phyloP scores from a whole-genome alignment of 2,797 vertebrate species.

The Ceyx erithaca region DNA sequence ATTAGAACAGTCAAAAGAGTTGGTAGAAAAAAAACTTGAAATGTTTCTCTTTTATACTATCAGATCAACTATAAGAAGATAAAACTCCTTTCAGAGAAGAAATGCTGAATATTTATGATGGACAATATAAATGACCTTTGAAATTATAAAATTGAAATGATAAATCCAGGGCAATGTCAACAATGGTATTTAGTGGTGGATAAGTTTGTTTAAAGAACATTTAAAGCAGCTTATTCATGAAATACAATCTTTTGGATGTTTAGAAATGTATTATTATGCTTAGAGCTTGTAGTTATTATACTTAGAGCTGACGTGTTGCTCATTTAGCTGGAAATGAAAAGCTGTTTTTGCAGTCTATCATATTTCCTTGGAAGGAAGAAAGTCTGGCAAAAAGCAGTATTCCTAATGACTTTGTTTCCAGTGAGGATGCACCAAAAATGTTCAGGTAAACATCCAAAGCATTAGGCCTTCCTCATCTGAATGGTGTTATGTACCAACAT shows the following conservation, averaged over 20 bases:
- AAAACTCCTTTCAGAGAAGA: background rate
- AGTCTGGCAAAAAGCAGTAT: background rate
- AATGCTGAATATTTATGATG: slow-evolving; percentile 24
- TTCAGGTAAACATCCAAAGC: background rate
- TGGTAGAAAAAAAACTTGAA: background rate
- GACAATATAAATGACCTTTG: slow-evolving; percentile 33
- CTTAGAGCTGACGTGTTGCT: slow-evolving; percentile 17
- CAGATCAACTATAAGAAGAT: background rate
- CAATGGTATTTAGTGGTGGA: background rate
- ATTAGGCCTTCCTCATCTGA: background rate
- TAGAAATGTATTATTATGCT: slow-evolving; percentile 40
- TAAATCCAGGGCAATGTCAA: slow-evolving; percentile 23
- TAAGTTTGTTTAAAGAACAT: slow-evolving; percentile 44
- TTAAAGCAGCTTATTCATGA: slow-evolving; percentile 36
- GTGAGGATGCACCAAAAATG: background rate
- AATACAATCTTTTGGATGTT: slow-evolving; percentile 35
- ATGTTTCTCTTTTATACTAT: background rate
- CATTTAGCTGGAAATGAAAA: background rate
- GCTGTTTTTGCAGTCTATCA: background rate
- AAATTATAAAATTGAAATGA: background rate
- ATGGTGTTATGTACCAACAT: background rate
- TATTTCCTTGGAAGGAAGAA: background rate
- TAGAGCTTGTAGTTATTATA: slow-evolving; percentile 6
- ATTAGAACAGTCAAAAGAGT: background rate
- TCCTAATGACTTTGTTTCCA: background rate